Conservation (phyloP, 1,140 invertebrate genomes). For the Probaryconus sp. region DNA sequence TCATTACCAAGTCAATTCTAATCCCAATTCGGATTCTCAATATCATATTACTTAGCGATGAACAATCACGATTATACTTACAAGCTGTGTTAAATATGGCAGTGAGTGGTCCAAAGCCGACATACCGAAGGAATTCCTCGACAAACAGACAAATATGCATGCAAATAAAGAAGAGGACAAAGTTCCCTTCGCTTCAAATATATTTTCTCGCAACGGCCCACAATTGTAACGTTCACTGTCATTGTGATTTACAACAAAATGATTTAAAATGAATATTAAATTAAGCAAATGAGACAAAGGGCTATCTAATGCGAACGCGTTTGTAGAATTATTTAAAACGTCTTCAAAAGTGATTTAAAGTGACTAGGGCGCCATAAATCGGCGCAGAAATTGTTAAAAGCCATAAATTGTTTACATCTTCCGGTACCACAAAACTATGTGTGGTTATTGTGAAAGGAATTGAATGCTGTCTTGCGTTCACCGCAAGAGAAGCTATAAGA, state of each 20-base stretch:
- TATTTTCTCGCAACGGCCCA: not conserved
- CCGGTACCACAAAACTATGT: constrained; percentile 37
- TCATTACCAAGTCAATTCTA: constrained; percentile 33
- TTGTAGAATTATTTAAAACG: constrained; percentile 46
- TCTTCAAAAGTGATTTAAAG: constrained; percentile 49
- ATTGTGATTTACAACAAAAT: constrained; percentile 43
- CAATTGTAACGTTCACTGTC: not conserved
- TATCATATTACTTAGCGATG: too few species aligned
- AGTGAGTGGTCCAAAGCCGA: too few species aligned
- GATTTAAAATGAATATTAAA: constrained; percentile 54
- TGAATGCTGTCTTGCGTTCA: constrained; percentile 38
- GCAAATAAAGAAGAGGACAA: constrained; percentile 68
- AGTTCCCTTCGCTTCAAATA: too few species aligned
- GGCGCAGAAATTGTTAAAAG: constrained; percentile 40
- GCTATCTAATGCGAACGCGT: constrained; percentile 33
- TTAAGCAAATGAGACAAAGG: constrained; percentile 22
- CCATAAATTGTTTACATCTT: constrained; percentile 50
- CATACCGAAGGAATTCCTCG: constrained; percentile 70
- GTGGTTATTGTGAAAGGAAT: constrained; percentile 55
- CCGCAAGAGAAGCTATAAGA: too few species aligned
- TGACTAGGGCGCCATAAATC: constrained; percentile 40
- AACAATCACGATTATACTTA: too few species aligned
- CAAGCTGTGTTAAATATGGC: too few species aligned
- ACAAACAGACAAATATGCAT: constrained; percentile 71
- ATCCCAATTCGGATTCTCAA: constrained; percentile 37